Conservation (phyloP, 2,888 invertebrate genomes). For the Drosophila multiciliata region DNA sequence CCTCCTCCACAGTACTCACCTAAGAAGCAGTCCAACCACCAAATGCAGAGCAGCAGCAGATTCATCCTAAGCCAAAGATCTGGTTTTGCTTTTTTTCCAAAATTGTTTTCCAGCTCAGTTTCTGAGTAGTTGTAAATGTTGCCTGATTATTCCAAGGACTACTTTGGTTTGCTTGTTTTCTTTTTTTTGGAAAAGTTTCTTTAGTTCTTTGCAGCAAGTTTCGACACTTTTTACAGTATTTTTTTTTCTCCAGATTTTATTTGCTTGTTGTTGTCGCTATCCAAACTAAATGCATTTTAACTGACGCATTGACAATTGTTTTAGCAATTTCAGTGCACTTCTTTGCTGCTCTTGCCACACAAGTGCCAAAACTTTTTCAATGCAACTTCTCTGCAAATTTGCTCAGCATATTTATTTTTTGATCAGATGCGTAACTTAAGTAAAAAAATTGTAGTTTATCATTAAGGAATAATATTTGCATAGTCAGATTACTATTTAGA, state of each 20-base stretch:
- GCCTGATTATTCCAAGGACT: slow-evolving; percentile 43
- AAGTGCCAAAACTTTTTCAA: slow-evolving; percentile 37
- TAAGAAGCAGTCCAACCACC: slow-evolving; percentile 22
- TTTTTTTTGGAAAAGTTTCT: slow-evolving; percentile 1
- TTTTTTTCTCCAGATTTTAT: background rate
- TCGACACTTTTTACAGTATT: slow-evolving; percentile 10
- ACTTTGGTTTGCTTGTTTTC: slow-evolving; percentile 9
- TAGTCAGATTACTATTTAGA: background rate
- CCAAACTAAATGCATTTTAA: slow-evolving; percentile 64
- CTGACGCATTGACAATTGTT: slow-evolving; percentile 80
- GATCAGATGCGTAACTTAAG: background rate
- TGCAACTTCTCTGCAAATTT: slow-evolving; percentile 10
- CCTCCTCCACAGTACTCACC: slow-evolving; percentile 48
- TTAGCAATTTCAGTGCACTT: slow-evolving; percentile 64
- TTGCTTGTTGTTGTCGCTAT: slow-evolving; percentile 27
- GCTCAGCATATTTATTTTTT: slow-evolving; percentile 1
- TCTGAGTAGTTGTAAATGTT: slow-evolving; percentile 21
- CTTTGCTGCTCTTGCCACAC: slow-evolving; percentile 28
- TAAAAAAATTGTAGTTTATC: background rate
- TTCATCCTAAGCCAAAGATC: slow-evolving; percentile 41
- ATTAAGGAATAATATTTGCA: too few relatives aligned
- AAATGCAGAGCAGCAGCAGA: slow-evolving; percentile 30
- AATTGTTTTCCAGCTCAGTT: background rate
- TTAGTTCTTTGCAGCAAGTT: slow-evolving; percentile 29
- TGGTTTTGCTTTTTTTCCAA: background rate